phyloP scores from a whole-genome alignment of 2,888 invertebrate species.

The Slavum lentiscoides region DNA sequence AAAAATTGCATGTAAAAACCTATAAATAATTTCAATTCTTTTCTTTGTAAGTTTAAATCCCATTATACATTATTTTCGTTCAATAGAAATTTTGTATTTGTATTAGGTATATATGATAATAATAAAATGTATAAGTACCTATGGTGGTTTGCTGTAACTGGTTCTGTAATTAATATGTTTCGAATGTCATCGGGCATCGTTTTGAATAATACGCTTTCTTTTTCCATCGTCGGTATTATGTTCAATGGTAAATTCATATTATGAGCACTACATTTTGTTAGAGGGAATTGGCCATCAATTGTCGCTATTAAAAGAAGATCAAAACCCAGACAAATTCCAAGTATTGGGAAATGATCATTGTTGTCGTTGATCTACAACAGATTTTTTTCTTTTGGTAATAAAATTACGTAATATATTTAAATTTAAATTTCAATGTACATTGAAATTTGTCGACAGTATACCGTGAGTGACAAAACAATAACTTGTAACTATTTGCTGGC shows the following conservation, averaged over 20 bases:
- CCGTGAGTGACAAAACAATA: too few relatives aligned
- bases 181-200: constrained; percentile 67
- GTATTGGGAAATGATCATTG: constrained; percentile 79
- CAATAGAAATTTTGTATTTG: too few relatives aligned
- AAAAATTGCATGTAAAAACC: too few relatives aligned
- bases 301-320: constrained; percentile 67
- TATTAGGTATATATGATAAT: too few relatives aligned
- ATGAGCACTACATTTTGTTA: not conserved
- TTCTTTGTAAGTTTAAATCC: too few relatives aligned
- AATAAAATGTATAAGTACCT: not conserved
- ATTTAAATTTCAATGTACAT: too few relatives aligned
- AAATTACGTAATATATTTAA: too few relatives aligned
- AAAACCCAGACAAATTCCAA: constrained; percentile 88
- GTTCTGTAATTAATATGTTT: constrained; percentile 64
- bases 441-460: too few relatives aligned
- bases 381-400: not conserved
- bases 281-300: not conserved
- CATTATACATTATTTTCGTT: too few relatives aligned
- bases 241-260: constrained; percentile 26
- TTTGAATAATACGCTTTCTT: constrained; percentile 64
- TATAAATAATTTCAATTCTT: too few relatives aligned
- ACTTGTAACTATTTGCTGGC: too few relatives aligned
- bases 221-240: constrained; percentile 30
- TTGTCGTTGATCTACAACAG: constrained; percentile 65
- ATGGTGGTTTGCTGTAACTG: constrained; percentile 57